Percentiles rank a stretch among this genome's conserved stretches.
Evolutionary conservation across 2,888 invertebrate species (phyloP).

Genomic region (Cecidostiba fungosa): DNA sequence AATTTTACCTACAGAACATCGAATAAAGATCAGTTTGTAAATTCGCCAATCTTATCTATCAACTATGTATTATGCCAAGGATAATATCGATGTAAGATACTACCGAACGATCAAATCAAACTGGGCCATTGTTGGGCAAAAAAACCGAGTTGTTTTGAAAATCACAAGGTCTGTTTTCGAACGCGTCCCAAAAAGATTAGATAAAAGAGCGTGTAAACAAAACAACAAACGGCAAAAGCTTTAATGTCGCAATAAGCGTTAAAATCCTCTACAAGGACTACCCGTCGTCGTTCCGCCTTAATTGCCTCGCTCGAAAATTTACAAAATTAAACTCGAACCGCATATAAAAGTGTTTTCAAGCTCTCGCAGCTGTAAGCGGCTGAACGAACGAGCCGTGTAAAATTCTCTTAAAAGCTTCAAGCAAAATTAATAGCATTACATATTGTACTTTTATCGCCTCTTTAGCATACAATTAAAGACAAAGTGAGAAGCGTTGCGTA

Average conservation of each 20-base stretch:
- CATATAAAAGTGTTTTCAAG: background rate
- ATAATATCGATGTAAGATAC: background rate
- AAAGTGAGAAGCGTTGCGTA: background rate
- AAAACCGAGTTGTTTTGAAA: background rate
- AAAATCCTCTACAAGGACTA: background rate
- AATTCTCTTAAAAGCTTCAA: background rate
- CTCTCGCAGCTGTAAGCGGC: background rate
- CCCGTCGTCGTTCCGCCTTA: background rate
- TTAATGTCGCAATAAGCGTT: background rate
- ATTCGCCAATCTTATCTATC: background rate
- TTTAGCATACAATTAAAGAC: constrained; percentile 26
- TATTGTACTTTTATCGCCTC: constrained; percentile 20
- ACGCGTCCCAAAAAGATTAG: background rate
- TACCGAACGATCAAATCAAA: background rate
- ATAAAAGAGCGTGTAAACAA: background rate
- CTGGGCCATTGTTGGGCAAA: too few relatives aligned
- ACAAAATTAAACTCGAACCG: background rate
- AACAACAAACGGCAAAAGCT: background rate
- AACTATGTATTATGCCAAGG: background rate
- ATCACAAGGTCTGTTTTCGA: background rate
- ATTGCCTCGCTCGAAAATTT: background rate
- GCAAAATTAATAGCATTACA: background rate
- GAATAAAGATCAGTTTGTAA: too few relatives aligned
- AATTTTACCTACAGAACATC: too few relatives aligned
- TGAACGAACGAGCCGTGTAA: background rate